Conservation (phyloP, 2,888 invertebrate species). For the Adelphocoris suturalis region DNA sequence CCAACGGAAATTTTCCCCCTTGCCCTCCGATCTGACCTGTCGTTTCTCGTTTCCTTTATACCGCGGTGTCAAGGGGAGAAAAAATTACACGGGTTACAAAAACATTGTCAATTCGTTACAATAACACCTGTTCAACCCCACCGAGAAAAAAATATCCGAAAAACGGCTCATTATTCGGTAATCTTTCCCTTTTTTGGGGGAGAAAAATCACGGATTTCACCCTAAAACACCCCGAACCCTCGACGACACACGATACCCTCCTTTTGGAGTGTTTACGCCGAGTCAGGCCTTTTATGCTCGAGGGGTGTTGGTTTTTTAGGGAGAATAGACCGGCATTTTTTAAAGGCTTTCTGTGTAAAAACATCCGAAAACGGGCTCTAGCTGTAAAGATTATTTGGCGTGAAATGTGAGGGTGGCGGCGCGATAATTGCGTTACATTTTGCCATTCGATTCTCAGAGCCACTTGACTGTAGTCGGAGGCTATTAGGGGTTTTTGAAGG, state of each 20-base stretch:
- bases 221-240: conserved; percentile 9
- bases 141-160: neutral
- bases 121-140: conserved; percentile 31
- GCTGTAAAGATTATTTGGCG: conserved; percentile 23
- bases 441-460: neutral
- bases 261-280: conserved; percentile 40
- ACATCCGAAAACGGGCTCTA: conserved; percentile 3
- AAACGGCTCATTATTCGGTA: conserved; percentile 45
- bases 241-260: conserved; percentile 49
- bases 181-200: conserved; percentile 1
- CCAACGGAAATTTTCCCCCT: conserved; percentile 23
- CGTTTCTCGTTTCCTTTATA: neutral
- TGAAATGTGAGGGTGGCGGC: conserved; percentile 36
- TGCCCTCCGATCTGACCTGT: neutral
- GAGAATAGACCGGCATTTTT: neutral
- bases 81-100: conserved; percentile 46
- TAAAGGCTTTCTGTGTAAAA: neutral
- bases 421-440: neutral
- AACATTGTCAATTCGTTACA: conserved; percentile 37
- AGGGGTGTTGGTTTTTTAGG: neutral
- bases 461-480: neutral
- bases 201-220: conserved; percentile 43
- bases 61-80: neutral
- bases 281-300: neutral
- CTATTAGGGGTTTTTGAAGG: neutral